A percentile compares a stretch with the other conserved stretches of the same genome.
These are phyloP conservation scores for Oriolus oriolus DNA, from an alignment of 2,113 vertebrate species.

Conservation along the genomic window DNA sequence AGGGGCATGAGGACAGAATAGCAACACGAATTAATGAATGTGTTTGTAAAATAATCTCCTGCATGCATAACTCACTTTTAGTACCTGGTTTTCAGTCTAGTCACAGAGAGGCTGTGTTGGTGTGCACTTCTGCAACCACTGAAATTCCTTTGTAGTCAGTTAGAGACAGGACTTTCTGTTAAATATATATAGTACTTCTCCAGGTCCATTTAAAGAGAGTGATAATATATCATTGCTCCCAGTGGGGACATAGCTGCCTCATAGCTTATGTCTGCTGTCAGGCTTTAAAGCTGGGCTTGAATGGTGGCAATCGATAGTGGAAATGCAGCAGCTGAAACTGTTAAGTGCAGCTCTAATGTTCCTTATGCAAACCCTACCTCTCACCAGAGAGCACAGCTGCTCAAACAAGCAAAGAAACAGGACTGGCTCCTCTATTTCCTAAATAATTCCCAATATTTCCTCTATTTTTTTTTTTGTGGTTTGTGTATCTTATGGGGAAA, in stretches of 20 bases:
- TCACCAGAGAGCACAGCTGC: not conserved
- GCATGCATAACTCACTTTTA: not conserved
- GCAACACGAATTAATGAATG: not conserved
- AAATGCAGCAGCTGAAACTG: not conserved
- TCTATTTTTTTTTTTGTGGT: not conserved
- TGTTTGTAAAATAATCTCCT: not conserved
- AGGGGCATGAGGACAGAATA: not conserved
- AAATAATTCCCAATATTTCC: not conserved
- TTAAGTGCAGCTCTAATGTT: not conserved
- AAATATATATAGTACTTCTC: not conserved
- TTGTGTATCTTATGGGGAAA: not conserved
- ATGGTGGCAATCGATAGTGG: not conserved
- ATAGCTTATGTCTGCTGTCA: not conserved
- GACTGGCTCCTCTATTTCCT: not conserved
- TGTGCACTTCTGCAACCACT: not conserved
- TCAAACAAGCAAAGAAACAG: not conserved
- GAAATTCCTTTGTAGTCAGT: not conserved
- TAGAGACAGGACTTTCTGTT: not conserved
- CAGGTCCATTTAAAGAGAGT: constrained; percentile 3
- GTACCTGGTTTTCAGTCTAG: not conserved
- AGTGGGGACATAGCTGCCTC: not conserved
- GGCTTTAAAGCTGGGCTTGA: constrained; percentile 1
- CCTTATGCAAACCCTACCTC: not conserved
- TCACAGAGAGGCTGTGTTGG: not conserved
- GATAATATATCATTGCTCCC: constrained; percentile 31